Evolutionary conservation across 2,797 vertebrate species (phyloP).

Genomic region (Notoglanidium macrostoma): DNA sequence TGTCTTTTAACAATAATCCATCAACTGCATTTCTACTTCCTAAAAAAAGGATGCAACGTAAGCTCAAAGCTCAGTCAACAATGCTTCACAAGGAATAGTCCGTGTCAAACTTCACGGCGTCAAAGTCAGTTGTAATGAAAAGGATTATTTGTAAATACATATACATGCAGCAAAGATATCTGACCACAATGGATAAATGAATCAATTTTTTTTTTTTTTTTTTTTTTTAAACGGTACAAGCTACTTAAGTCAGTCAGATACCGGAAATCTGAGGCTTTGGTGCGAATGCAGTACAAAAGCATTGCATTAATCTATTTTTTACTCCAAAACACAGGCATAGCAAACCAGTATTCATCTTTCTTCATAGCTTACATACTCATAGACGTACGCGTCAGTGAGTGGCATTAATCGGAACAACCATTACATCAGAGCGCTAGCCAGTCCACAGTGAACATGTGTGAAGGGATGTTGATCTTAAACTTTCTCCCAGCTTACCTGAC

Average conservation of each 20-base stretch:
- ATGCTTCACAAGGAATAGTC: neutral
- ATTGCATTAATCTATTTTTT: too few relatives aligned
- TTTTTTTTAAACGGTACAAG: neutral
- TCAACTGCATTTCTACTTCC: neutral
- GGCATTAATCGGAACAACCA: neutral
- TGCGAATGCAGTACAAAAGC: neutral
- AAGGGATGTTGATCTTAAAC: neutral
- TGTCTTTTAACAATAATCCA: neutral
- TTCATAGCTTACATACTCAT: neutral
- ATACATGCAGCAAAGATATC: neutral
- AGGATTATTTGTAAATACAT: neutral
- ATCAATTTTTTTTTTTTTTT: neutral
- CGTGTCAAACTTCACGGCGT: neutral
- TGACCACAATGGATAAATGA: neutral
- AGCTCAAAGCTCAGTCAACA: neutral
- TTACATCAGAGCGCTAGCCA: neutral
- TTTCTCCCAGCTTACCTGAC: slow-evolving; percentile 82
- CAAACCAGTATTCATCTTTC: neutral
- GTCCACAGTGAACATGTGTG: neutral
- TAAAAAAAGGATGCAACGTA: neutral
- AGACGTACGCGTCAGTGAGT: neutral
- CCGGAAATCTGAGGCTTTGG: neutral
- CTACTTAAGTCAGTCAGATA: neutral
- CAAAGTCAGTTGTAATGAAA: neutral
- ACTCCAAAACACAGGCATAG: neutral